Percentiles rank a stretch among this genome's conserved stretches.
phyloP scores from a whole-genome alignment of 2,113 vertebrate genomes.

The Nerophis ophidion region DNA sequence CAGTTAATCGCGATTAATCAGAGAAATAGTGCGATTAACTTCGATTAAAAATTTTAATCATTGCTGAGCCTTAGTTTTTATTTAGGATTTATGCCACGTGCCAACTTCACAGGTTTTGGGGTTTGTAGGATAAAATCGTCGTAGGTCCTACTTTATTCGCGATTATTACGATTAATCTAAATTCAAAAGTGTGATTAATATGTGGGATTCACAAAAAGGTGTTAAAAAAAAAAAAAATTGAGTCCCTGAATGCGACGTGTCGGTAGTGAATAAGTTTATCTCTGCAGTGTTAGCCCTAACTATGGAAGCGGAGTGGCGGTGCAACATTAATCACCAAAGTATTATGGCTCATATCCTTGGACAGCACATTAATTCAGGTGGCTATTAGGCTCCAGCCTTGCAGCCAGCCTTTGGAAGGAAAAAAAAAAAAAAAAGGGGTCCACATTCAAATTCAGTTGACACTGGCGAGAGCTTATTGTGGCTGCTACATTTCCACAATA shows the following conservation, averaged over 20 bases:
- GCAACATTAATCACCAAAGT: constrained; percentile 75
- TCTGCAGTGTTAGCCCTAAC: constrained; percentile 63
- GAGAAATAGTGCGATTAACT: no score
- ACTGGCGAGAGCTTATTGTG: constrained; percentile 45
- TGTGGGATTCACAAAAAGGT: no score
- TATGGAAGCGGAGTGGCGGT: constrained; percentile 57
- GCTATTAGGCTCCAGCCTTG: constrained; percentile 63
- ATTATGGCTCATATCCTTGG: constrained; percentile 70
- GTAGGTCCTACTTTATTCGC: no score
- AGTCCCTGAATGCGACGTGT: constrained; percentile 34
- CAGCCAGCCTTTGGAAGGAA: constrained; percentile 56
- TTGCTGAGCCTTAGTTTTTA: no score
- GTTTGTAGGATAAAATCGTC: no score
- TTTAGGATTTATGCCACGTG: no score
- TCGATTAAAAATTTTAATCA: no score
- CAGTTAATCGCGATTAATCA: no score
- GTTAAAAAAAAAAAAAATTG: background rate
- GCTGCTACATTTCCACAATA: constrained; percentile 8
- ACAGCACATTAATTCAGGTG: constrained; percentile 74
- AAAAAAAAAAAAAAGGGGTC: constrained; percentile 19
- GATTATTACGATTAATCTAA: no score
- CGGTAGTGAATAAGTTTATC: constrained; percentile 63
- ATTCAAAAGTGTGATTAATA: no score
- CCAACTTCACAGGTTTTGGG: no score
- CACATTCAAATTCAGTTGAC: constrained; percentile 66